Conservation (phyloP, 2,888 invertebrate genomes). For the Bellardia pandia region DNA sequence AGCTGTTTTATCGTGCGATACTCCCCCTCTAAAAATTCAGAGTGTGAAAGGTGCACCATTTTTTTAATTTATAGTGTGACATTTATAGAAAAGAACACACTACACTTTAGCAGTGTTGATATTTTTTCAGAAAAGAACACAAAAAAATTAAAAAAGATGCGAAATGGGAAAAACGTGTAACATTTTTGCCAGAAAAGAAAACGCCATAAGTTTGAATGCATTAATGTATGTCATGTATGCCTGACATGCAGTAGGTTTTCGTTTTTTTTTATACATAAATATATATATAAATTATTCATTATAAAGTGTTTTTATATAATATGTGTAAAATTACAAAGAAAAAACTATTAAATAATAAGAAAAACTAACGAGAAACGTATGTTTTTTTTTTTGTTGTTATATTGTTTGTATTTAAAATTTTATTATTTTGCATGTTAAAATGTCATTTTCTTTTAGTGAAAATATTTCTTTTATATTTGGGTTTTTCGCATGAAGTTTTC, state of each 20-base stretch:
- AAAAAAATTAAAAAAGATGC: too few species aligned
- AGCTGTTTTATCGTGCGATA: too few species aligned
- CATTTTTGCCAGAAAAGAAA: too few species aligned
- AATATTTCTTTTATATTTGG: neutral
- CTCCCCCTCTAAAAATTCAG: too few species aligned
- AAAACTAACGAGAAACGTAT: slow-evolving; percentile 19
- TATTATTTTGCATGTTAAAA: slow-evolving; percentile 37
- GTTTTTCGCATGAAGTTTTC: neutral
- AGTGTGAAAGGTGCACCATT: too few species aligned
- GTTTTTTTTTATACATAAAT: neutral
- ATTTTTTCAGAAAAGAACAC: too few species aligned
- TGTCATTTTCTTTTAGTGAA: slow-evolving; percentile 22
- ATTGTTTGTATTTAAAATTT: neutral
- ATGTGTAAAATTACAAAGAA: neutral
- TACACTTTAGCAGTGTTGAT: too few species aligned
- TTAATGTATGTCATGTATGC: slow-evolving; percentile 42
- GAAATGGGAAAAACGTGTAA: too few species aligned
- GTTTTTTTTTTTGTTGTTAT: neutral
- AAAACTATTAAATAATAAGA: slow-evolving; percentile 1
- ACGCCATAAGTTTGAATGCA: neutral
- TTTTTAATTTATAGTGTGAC: too few species aligned
- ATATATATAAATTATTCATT: slow-evolving; percentile 32
- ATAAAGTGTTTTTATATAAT: slow-evolving; percentile 26
- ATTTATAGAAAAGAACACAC: too few species aligned
- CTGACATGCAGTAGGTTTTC: slow-evolving; percentile 25